Evolutionary conservation across 2,797 vertebrate genomes (phyloP), one percentile per base, ranked within the genome.

Genomic region (Tarsius wallacei): DNA sequence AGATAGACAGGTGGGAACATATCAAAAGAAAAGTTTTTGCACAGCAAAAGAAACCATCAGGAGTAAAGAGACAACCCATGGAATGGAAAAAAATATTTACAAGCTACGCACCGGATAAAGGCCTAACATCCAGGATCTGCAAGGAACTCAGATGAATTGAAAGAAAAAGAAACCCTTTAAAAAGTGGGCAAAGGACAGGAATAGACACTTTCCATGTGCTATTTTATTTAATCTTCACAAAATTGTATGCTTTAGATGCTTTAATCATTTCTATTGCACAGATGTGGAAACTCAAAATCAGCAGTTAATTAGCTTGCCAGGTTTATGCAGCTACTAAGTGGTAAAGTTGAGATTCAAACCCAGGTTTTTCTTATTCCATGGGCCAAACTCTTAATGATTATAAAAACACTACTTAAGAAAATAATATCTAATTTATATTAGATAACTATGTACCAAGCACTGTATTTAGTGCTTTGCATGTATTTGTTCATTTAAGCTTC

Each of bases 401-500:
- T 21, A 68, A 74, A 81, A 51, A 64, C 16, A 71, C 47, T 63
- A 66, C 19, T 26, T 86, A 85, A 81, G 93, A 77, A 19, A 88
- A 42, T 24, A 61, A 15, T 71, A 53, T n/a, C 51, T 68, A 85
- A 66, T 4, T 51, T 64, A 24, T 17, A n/a, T 77, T 49, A n/a
- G 14, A 49, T 68, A 91, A 7, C 28, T 21, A 14, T 28, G 13
- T 96, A 1, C 17, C 68, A 70, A 51, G n/a, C 8, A 64, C 26
- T 77, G 4, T 42, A 51, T 26, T 95, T 63, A 55, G 4, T 77
- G 47, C 7, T 89, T 94, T 95, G 36, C 73, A 83, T 66, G 1
- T 47, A 24, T 85, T 55, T 96, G 7, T 91, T 87, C 64, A 87
- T 64, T 93, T 86, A 80, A 94, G 13, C 5, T 81, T 73, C 90